Base-by-base conservation (phyloP, 2,797 vertebrate species). In the Sebastes glaucus region DNA sequence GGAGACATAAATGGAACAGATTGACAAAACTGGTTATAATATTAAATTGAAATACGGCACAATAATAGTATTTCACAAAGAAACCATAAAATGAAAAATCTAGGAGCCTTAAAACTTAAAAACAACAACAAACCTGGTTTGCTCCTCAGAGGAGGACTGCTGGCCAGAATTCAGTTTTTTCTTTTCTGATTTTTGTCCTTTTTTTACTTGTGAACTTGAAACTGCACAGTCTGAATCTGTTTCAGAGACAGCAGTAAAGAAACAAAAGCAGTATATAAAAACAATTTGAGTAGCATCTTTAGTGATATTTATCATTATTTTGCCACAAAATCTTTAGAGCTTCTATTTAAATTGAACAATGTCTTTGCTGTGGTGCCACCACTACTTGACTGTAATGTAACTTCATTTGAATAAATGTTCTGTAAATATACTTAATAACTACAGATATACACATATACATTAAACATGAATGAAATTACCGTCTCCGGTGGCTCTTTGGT, bases 51-150 rank as follows among this genome's bases (percentile, higher is more conserved):
- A 61, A 38, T 23, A 55, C 6, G 46, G 6, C 6, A 71, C 5
- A 72, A 38, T 22, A 20, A 55, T 42, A 42, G 38, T 1, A 42
- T 4, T 85, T 72, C 3, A 59, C 1, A 77, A 1, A 56, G 14
- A n/a, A 59, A 68, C 30, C 13, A 62, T 20, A 0, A 46, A 35
- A 76, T 6, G 0, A 2, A 42, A 27, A 56, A 22, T 4, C 16
- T 5, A 42, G n/a, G 10, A 42, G 11, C 23, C 3, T 55, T 10
- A 6, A 30, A 53, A 61, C 6, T 3, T 64, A 71, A 18, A 60
- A 68, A 25, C 22, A 23, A 65, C 4, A 64, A 78, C 74, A 62
- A 79, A 95, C 93, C 92, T 91, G 76, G 80, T 73, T 52, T 78
- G 59, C 49, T 90, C 78, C 13, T 22, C 73, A 14, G 88, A 84